Evolutionary conservation across 2,888 invertebrate species (phyloP).

Genomic region (Ferrisia virgata): DNA sequence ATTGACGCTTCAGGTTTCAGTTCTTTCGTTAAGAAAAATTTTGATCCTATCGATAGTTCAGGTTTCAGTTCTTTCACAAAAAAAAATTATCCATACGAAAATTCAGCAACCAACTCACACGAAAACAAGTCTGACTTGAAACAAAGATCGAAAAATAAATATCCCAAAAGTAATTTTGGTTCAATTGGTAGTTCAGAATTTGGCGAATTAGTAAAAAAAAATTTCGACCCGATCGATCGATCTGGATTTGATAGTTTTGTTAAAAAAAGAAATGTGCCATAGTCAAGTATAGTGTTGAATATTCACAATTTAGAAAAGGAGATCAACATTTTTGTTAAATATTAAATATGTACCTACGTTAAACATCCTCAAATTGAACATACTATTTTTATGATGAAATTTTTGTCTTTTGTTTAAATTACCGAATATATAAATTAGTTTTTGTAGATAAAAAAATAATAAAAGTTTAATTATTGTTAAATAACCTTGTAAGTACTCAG

Average conservation of each 20-base stretch:
- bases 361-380: background rate
- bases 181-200: constrained; percentile 56
- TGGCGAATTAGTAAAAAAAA: constrained; percentile 55
- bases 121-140: background rate
- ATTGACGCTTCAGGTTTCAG: background rate
- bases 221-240: constrained; percentile 56
- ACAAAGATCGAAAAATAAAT: background rate
- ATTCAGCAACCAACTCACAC: background rate
- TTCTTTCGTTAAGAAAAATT: background rate
- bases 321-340: background rate
- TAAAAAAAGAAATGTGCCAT: constrained; percentile 9
- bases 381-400: background rate
- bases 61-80: constrained; percentile 53
- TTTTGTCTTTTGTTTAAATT: background rate
- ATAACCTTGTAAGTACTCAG: background rate
- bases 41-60: constrained; percentile 49
- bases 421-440: background rate
- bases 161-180: constrained; percentile 52
- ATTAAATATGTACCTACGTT: background rate
- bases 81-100: background rate
- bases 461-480: constrained; percentile 1
- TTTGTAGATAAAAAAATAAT: constrained; percentile 25
- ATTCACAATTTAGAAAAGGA: background rate
- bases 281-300: background rate
- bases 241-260: constrained; percentile 51